A percentile compares a stretch with the other conserved stretches of the same genome.
These are phyloP conservation scores for Arenaria interpres DNA, from an alignment of 2,113 vertebrate species.

Conservation along the genomic window DNA sequence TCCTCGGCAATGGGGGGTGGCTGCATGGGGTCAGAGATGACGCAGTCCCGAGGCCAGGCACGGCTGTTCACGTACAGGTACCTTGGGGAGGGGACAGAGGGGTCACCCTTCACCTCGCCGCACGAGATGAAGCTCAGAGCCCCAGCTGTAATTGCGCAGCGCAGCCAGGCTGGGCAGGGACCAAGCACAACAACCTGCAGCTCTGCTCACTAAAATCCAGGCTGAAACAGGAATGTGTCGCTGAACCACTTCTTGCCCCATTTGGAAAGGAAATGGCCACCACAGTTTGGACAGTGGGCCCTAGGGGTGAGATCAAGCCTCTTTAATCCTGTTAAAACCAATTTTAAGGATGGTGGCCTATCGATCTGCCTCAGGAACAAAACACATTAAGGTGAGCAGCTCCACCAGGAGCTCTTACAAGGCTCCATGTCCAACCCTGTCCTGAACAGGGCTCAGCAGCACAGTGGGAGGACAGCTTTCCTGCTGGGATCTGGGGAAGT, in stretches of 20 bases:
- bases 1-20: slow-evolving; percentile 94
- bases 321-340: background rate
- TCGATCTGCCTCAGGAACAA: background rate
- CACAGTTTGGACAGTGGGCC: no score
- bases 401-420: background rate
- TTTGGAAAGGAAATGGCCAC: background rate
- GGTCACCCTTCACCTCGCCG: background rate
- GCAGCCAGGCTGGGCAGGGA: background rate
- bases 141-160: background rate
- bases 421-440: background rate
- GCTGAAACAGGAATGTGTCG: background rate
- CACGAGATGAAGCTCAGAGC: fast-evolving
- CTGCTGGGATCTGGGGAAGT: background rate
- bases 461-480: background rate
- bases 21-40: slow-evolving; percentile 93
- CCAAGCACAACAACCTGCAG: background rate
- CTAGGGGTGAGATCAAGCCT: background rate
- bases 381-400: background rate
- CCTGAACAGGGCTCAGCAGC: background rate
- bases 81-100: slow-evolving; percentile 69
- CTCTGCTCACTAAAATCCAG: background rate
- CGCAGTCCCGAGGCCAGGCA: slow-evolving; percentile 88
- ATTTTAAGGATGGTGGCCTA: background rate
- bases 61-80: slow-evolving; percentile 96
- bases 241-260: background rate